Percentiles rank a stretch among this genome's conserved stretches.
Evolutionary conservation across 2,113 vertebrate genomes (phyloP).

Genomic region (Tyto alba): DNA sequence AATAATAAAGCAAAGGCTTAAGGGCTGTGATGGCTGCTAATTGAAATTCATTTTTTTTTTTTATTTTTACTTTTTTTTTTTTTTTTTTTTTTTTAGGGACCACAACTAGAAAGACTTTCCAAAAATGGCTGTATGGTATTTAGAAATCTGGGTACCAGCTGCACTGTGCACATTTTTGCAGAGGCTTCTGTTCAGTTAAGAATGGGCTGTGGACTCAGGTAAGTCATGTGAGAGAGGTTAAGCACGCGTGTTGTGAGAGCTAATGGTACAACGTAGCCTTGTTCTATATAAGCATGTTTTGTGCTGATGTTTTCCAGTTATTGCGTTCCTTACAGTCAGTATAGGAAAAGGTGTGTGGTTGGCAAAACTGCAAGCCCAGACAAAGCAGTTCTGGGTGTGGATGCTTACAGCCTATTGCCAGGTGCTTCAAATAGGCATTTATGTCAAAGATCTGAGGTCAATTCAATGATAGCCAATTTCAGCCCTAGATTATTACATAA

Average conservation of each 20-base stretch:
- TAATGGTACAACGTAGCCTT: background rate
- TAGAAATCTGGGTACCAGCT: background rate
- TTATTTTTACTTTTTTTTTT: background rate
- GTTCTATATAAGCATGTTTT: conserved; percentile 41
- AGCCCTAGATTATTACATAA: background rate
- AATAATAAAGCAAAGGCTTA: background rate
- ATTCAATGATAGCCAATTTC: conserved; percentile 10
- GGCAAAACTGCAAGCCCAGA: conserved; percentile 30
- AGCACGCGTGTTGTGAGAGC: conserved; percentile 19
- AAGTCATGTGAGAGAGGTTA: conserved; percentile 13
- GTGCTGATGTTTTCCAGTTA: conserved; percentile 41
- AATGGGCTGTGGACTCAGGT: background rate
- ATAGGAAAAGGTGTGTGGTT: conserved; percentile 35
- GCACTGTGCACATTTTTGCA: background rate
- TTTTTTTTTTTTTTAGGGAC: background rate
- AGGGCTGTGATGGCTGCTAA: background rate
- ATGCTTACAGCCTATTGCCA: conserved; percentile 43
- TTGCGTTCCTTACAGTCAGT: background rate
- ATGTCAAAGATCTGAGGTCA: conserved; percentile 62
- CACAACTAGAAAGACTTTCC: background rate
- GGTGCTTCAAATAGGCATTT: conserved; percentile 52
- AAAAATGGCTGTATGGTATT: background rate
- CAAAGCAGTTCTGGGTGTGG: conserved; percentile 41
- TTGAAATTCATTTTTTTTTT: background rate
- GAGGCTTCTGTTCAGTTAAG: background rate